Evolutionary conservation across 2,888 invertebrate species (phyloP).

Genomic region (Ischnus inquisitorius): DNA sequence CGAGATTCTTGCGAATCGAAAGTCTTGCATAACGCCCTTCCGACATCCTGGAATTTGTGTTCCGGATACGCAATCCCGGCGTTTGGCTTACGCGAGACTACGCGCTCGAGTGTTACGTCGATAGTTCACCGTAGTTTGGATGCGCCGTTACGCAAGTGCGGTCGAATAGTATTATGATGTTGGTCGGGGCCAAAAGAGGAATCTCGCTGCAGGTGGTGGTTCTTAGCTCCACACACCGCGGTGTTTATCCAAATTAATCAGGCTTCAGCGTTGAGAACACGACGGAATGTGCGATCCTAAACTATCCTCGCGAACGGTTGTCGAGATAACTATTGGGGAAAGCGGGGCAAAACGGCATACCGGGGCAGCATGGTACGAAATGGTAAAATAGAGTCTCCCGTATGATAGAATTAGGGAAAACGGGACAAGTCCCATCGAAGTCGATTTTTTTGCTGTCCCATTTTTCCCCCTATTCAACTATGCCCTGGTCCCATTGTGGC

Average conservation of each 20-base stretch:
- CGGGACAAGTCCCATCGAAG: too few species aligned
- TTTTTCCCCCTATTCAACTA: too few species aligned
- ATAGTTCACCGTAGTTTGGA: slow-evolving; percentile 5
- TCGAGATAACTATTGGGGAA: too few species aligned
- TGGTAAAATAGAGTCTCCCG: too few species aligned
- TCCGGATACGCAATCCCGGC: background rate
- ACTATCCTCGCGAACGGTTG: slow-evolving; percentile 15
- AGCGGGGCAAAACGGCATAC: too few species aligned
- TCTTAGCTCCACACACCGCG: slow-evolving; percentile 4
- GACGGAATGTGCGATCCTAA: slow-evolving; percentile 44
- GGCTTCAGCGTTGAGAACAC: background rate
- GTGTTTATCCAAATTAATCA: slow-evolving; percentile 55
- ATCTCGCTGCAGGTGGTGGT: slow-evolving; percentile 11
- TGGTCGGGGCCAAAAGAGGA: background rate
- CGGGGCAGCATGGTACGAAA: too few species aligned
- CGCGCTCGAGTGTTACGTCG: background rate
- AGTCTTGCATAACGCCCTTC: slow-evolving; percentile 44
- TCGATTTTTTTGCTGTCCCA: too few species aligned
- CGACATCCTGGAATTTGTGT: slow-evolving; percentile 38
- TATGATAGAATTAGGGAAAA: too few species aligned
- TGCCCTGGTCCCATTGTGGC: too few species aligned
- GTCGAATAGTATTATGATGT: slow-evolving; percentile 15
- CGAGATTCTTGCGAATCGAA: slow-evolving; percentile 52
- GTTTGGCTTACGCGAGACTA: slow-evolving; percentile 9
- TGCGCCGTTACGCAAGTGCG: slow-evolving; percentile 12